These are phyloP conservation scores for Zaprionus gabonicus DNA, from an alignment of 1,140 invertebrate species.

Conservation along the genomic window DNA sequence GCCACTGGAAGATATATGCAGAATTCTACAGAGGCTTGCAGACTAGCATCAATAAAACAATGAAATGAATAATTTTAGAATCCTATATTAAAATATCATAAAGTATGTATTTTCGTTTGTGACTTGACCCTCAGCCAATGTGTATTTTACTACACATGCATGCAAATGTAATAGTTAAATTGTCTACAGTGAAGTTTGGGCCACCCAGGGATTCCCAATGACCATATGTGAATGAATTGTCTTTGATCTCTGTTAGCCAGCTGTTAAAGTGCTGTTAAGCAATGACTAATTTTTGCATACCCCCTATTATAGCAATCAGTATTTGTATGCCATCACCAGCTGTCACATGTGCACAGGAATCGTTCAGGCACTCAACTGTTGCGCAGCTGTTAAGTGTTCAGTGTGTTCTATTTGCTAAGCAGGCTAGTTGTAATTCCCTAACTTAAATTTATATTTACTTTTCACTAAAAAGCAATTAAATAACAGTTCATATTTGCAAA, in stretches of 20 bases:
- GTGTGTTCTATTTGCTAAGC: conserved; percentile 35
- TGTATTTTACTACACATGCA: no score
- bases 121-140: no score
- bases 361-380: conserved; percentile 31
- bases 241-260: not conserved
- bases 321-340: conserved; percentile 13
- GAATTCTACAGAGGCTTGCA: no score
- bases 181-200: no score
- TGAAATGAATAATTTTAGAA: no score
- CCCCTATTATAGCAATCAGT: conserved; percentile 29
- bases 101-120: no score
- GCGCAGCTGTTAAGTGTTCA: conserved; percentile 35
- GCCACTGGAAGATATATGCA: no score
- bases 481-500: conserved; percentile 61
- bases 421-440: conserved; percentile 44
- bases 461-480: conserved; percentile 57
- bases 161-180: no score
- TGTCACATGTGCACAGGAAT: conserved; percentile 37
- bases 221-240: not conserved
- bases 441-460: conserved; percentile 52
- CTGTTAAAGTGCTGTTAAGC: not conserved
- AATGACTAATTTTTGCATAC: no score
- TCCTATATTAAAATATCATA: no score
- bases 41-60: no score
- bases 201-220: no score